Evolutionary conservation across 1,140 invertebrate species (phyloP), one percentile per base, ranked within the genome.

Genomic region (Proctacanthus coquilletti): DNA sequence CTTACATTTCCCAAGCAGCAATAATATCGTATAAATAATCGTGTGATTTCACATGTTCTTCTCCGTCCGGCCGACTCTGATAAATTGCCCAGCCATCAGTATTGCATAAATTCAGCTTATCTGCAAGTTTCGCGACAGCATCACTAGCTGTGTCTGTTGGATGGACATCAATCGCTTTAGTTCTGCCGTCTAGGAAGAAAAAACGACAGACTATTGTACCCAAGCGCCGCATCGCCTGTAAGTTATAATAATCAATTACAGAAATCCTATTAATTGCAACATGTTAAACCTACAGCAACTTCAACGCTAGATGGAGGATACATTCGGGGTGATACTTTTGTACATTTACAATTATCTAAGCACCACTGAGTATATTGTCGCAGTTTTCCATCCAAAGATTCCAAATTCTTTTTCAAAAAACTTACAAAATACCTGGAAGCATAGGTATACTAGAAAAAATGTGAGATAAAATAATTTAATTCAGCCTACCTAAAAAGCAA

Each of bases 11-110:
- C 91, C 92, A 95, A 21, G 82, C 78, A 10, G 88, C 84, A 39
- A 96, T 86, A 6, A 95, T 78, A 57, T 96, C 92, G 51, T 93
- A 91, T 1, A 96, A 62, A 57, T 89, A 96, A 61, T 93, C 83
- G 60, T 91, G 86, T 6, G 80, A 81, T 34, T 86, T 71, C n/a
- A 95, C 86, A 52, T 93, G 88, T 51, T 91, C 82, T 58, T 94
- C 88, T 5, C 75, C 74, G 43, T 87, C 84, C 1, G 77, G 77
- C 17, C 73, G 64, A 62, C 74, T 83, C 56, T 91, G 80, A 69
- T 89, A 95, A 38, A 96, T 80, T 1, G 89, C 87, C 91, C 91
- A 96, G 20, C 92, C 92, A 43, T 93, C 86, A 2, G 86, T 62
- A 31, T 77, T 79, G 9, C 54, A 48, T 5, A 95, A 69, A 20